Conservation (phyloP, 2,888 invertebrate genomes). For the Catocala fraxini region DNA sequence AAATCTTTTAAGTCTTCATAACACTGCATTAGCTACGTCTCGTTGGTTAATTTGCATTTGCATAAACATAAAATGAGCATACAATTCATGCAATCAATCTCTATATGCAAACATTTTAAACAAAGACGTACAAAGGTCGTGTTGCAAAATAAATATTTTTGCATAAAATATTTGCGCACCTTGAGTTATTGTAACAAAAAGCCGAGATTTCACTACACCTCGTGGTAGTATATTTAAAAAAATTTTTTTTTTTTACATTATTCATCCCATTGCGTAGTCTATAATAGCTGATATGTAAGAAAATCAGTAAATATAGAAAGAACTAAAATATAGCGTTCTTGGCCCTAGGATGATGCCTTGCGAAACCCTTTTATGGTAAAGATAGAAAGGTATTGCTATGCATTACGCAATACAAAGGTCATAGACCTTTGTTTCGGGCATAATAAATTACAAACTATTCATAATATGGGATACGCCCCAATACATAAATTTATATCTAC, state of each 20-base stretch:
- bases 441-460: not conserved
- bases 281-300: conserved; percentile 1
- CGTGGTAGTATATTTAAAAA: conserved; percentile 28
- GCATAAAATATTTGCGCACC: conserved; percentile 21
- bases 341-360: not conserved
- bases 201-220: conserved; percentile 34
- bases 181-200: conserved; percentile 18
- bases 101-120: conserved; percentile 22
- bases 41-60: conserved; percentile 34
- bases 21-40: conserved; percentile 19
- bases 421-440: no score
- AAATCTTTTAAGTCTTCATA: conserved; percentile 18
- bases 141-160: conserved; percentile 8
- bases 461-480: not conserved
- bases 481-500: not conserved
- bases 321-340: conserved; percentile 18
- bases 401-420: no score
- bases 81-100: conserved; percentile 33
- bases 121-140: conserved; percentile 29
- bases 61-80: conserved; percentile 27
- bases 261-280: conserved; percentile 17
- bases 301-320: no score
- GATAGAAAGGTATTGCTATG: no score
- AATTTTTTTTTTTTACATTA: conserved; percentile 24
- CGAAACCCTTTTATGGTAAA: not conserved